Conservation (phyloP, 2,113 vertebrate genomes). For the Hoplias malabaricus region DNA sequence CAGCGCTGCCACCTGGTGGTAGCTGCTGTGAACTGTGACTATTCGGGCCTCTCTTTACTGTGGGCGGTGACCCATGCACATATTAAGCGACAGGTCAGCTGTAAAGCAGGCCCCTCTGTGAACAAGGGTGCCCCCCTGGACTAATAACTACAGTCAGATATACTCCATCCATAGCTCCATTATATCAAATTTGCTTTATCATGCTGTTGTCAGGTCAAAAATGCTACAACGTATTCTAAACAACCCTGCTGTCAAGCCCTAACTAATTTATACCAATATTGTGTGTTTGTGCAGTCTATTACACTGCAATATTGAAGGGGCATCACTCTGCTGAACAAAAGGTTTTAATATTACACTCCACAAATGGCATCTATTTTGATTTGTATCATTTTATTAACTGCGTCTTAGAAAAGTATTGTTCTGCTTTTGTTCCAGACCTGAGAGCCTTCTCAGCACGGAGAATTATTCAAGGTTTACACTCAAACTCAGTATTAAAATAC, state of each 20-base stretch:
- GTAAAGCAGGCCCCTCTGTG: background rate
- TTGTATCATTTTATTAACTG: too few relatives aligned
- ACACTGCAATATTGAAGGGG: too few relatives aligned
- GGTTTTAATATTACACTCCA: too few relatives aligned
- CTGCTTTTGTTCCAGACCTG: background rate
- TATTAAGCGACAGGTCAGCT: background rate
- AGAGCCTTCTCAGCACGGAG: background rate
- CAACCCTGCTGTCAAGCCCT: too few relatives aligned
- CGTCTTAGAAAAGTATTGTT: background rate
- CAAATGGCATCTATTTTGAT: too few relatives aligned
- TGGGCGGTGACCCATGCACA: background rate
- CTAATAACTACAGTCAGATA: background rate
- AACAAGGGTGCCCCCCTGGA: background rate
- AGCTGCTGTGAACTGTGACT: background rate
- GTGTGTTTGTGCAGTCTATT: too few relatives aligned
- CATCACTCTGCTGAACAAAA: too few relatives aligned
- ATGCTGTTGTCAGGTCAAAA: too few relatives aligned
- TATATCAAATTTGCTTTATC: too few relatives aligned
- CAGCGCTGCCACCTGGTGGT: constrained; percentile 53
- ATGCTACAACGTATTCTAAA: too few relatives aligned
- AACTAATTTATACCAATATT: too few relatives aligned
- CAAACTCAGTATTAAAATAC: too few relatives aligned
- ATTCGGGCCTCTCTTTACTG: background rate
- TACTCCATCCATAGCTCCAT: background rate
- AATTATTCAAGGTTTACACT: constrained; percentile 28